Base-by-base conservation (phyloP, 2,113 vertebrate genomes). In the Xiphias gladius region DNA sequence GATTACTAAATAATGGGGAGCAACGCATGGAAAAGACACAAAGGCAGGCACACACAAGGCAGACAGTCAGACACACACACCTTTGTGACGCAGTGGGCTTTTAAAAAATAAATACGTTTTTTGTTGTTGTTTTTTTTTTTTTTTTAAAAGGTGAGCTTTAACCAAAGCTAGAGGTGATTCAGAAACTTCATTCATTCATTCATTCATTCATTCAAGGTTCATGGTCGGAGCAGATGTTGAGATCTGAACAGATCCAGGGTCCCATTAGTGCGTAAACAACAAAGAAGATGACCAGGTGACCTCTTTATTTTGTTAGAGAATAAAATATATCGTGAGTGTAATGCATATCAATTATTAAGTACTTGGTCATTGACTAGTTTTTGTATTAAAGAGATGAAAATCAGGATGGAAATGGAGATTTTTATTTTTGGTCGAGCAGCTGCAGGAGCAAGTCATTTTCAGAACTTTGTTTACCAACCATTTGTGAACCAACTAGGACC, bases 1-100 rank as follows among this genome's bases (percentile, higher is more conserved):
- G 82, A 95, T 93, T 87, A 88, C 69, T 84, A 82, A 84, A 89
- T 92, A 93, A 94, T 78, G 82, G 62, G 48, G 48, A 59, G 46
- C n/a, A 64, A 68, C 37, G 35, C 57, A 62, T 17, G 30, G 43
- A 22, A 52, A 35, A 46, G 61, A 58, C 57, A 81, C 39, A 82
- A 55, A 82, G 43, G 48, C 1, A 61, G 46, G 19, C 3, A 73
- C 30, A 43, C 28, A 82, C 22, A 71, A 68, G 6, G 24, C 41
- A 57, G 32, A 55, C 13, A 73, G 30, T 39, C 6, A 39, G 5
- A 80, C 26, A 57, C 46, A 66, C 39, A 63, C 30, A 39, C 41
- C 37, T 39, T 22, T 32, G 61, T 46, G 63, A 71, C 37, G 22
- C 13, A 19, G 19, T 72, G 5, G 35, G 11, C 32, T 58, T 50